Evolutionary conservation across 1,140 invertebrate species (phyloP).

Genomic region (Drosophila oshimai): DNA sequence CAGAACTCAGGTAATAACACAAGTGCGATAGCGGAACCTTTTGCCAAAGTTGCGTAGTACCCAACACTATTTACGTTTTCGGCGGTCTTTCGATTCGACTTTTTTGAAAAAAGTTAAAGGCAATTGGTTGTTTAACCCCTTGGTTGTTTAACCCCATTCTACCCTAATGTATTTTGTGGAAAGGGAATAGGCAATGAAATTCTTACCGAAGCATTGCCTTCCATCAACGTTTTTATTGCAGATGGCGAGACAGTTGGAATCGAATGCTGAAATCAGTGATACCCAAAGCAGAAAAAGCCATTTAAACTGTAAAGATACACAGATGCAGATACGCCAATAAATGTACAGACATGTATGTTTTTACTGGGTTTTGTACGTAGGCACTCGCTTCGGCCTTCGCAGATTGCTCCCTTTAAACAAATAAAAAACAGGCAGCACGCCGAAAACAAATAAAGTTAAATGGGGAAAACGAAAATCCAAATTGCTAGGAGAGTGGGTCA

Average conservation of each 20-base stretch:
- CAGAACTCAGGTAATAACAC: no score
- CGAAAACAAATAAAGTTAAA: conserved; percentile 61
- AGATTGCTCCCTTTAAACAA: conserved; percentile 5
- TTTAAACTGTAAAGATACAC: conserved; percentile 9
- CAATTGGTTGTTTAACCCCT: background rate
- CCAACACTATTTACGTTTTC: no score
- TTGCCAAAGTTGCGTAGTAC: no score
- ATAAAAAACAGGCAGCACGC: background rate
- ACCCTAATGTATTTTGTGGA: background rate
- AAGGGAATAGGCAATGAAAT: conserved; percentile 5
- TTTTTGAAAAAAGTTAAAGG: no score
- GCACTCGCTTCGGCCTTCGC: background rate
- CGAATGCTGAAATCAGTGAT: conserved; percentile 23
- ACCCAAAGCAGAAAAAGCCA: conserved; percentile 24
- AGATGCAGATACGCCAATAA: conserved; percentile 35
- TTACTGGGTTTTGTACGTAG: background rate
- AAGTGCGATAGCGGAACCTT: no score
- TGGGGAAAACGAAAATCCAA: conserved; percentile 14
- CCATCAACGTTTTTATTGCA: conserved; percentile 46
- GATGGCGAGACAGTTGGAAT: conserved; percentile 23
- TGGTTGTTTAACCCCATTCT: background rate
- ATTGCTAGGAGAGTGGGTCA: background rate
- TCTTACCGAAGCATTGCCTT: conserved; percentile 8
- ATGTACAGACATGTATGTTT: background rate
- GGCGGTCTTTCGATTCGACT: no score